A percentile compares a stretch with the other conserved stretches of the same genome.
Evolutionary conservation across 2,113 vertebrate species (phyloP).

Genomic region (Antechinus flavipes): DNA sequence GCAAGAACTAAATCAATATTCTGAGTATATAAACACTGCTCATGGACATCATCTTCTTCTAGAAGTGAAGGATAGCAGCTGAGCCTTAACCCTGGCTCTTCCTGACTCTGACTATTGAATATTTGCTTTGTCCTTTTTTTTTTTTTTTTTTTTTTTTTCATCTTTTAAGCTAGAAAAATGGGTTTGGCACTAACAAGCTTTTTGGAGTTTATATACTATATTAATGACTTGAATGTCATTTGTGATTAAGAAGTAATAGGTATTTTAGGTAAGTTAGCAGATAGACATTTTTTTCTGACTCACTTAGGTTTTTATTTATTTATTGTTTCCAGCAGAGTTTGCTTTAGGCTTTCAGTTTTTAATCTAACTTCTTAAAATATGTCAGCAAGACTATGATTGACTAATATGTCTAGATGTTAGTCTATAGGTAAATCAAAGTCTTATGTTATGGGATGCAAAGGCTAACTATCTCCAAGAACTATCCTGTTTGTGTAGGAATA

Average conservation of each 20-base stretch:
- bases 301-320: background rate
- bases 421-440: background rate
- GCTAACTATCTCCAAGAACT: background rate
- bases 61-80: background rate
- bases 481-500: constrained; percentile 4
- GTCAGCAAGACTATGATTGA: background rate
- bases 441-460: background rate
- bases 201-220: constrained; percentile 57
- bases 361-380: background rate
- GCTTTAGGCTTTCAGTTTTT: background rate
- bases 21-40: background rate
- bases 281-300: background rate
- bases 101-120: constrained; percentile 7
- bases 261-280: constrained; percentile 8
- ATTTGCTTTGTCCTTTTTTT: constrained; percentile 27
- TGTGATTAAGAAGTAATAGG: constrained; percentile 51
- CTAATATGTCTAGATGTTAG: background rate
- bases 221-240: background rate
- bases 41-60: background rate
- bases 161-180: constrained; percentile 51
- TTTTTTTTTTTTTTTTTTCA: background rate
- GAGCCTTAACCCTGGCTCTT: background rate
- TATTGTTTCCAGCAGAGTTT: background rate
- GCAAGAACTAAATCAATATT: background rate
- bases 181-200: constrained; percentile 22